Evolutionary conservation across 2,888 invertebrate species (phyloP), one percentile per base, ranked within the genome.

Genomic region (Beris morrisii): DNA sequence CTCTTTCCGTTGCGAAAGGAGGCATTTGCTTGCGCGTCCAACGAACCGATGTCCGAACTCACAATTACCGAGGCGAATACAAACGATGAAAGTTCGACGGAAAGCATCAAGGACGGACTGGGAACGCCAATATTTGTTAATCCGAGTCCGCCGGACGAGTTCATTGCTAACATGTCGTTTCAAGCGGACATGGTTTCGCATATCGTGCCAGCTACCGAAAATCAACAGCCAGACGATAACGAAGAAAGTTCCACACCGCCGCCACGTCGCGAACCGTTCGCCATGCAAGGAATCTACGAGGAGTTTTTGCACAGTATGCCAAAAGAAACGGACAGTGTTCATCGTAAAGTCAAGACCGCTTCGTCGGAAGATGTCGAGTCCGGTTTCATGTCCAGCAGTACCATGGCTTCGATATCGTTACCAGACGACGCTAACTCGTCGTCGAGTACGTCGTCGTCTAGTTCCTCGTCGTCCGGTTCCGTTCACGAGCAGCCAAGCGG

Each of bases 291-390:
- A 6, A 56, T 79, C 9, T 80, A 80, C 65, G 78, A 80, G 65
- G 77, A 78, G 64, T 80, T 80, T 55, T 76, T 80, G 67, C 77
- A 76, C 65, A 79, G 78, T 70, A 79, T 80, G 11, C 30, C 76
- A 3, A 57, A 76, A 31, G 77, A 74, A 55, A 70, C 75, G 9
- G 58, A 52, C 9, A 3, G 4, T 4, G 4, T 4, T 30, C 30
- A 22, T 6, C 4, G 30, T 11, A 28, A 4, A 2, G 45, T 30
- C 5, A 46, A 3, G 6, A 9, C 44, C 38, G 43, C 32, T 3
- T 4, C 5, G 31, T 4, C 15, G 13, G 6, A 5, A 13, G 59
- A 59, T 9, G 15, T n/a, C 9, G 57, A 58, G 45, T 58, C 46
- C 28, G 50, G 59, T 30, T 59, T 59, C 32, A 30, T 48, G 3